phyloP scores from a whole-genome alignment of 2,888 invertebrate genomes.

The Megaustenia siamemsis region DNA sequence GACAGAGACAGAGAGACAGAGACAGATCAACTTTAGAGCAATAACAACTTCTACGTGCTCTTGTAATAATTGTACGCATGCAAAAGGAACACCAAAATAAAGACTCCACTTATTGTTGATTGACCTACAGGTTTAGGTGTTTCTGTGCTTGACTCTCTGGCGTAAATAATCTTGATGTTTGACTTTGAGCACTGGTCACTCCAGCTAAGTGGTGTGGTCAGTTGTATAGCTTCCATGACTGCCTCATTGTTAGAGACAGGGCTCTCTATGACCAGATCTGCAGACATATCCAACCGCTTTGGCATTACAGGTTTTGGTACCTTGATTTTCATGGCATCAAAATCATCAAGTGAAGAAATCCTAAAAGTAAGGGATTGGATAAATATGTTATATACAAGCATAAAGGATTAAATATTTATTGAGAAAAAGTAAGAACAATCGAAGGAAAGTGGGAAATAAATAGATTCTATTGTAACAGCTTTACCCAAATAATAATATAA shows the following conservation, averaged over 20 bases:
- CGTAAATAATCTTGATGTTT: conserved; percentile 67
- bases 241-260: not conserved
- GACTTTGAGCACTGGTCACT: conserved; percentile 67
- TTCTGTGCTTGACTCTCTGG: conserved; percentile 42
- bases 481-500: too few relatives aligned
- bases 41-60: too few relatives aligned
- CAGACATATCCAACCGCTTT: not conserved
- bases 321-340: not conserved
- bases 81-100: too few relatives aligned
- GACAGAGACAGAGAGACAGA: too few relatives aligned
- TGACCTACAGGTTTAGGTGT: conserved; percentile 16
- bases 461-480: too few relatives aligned
- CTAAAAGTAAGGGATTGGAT: not conserved
- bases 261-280: not conserved
- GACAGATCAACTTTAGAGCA: too few relatives aligned
- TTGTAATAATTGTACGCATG: too few relatives aligned
- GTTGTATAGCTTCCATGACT: not conserved
- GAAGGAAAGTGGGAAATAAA: too few relatives aligned
- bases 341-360: conserved; percentile 33
- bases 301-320: not conserved
- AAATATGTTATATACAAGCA: too few relatives aligned
- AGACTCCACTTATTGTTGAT: too few relatives aligned
- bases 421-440: too few relatives aligned
- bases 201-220: conserved; percentile 73
- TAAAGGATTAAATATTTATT: too few relatives aligned